These are phyloP conservation scores for Uria aalge DNA, from an alignment of 2,113 vertebrate genomes.

Conservation along the genomic window DNA sequence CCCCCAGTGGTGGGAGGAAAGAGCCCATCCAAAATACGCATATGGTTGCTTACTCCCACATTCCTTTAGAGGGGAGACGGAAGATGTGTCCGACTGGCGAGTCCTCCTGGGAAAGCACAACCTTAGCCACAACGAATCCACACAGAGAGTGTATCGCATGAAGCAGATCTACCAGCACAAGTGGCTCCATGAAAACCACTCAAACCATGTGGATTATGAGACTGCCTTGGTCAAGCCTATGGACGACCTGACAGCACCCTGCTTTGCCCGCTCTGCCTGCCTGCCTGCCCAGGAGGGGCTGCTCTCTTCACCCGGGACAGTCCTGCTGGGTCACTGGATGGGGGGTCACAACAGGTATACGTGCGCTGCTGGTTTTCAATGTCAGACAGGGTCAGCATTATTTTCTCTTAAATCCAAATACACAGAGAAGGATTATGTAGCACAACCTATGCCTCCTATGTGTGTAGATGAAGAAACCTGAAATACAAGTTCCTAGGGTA, in stretches of 20 bases:
- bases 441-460: neutral
- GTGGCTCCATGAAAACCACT: slow-evolving; percentile 69
- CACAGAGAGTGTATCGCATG: slow-evolving; percentile 65
- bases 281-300: slow-evolving; percentile 78
- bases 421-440: neutral
- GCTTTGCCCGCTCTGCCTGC: slow-evolving; percentile 73
- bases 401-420: neutral
- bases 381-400: neutral
- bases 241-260: slow-evolving; percentile 65
- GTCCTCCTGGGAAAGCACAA: slow-evolving; percentile 80
- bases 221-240: slow-evolving; percentile 75
- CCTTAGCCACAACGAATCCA: slow-evolving; percentile 69
- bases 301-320: slow-evolving; percentile 63
- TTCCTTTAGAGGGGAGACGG: slow-evolving; percentile 70
- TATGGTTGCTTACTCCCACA: neutral
- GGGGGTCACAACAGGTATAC: slow-evolving; percentile 70
- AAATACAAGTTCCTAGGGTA: neutral
- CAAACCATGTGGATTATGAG: slow-evolving; percentile 76
- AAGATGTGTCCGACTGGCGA: slow-evolving; percentile 73
- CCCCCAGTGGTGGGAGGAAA: neutral
- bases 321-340: slow-evolving; percentile 79
- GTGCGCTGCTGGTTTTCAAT: neutral
- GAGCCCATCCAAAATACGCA: neutral
- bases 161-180: slow-evolving; percentile 78
- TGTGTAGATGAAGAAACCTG: neutral